phyloP scores from a whole-genome alignment of 2,797 vertebrate genomes.

The Smutsia temminckii region DNA sequence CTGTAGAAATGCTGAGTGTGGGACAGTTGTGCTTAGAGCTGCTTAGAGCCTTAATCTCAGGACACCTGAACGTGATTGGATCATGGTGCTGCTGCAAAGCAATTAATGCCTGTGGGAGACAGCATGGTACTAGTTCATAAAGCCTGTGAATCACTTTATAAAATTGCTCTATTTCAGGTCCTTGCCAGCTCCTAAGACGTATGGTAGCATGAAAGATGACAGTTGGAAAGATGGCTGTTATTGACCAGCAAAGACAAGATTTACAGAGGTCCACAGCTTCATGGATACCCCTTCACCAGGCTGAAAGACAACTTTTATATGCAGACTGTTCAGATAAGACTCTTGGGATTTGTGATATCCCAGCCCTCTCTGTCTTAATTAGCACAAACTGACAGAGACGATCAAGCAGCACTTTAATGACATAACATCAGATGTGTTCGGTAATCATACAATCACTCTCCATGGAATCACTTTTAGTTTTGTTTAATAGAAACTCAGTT shows the following conservation, averaged over 20 bases:
- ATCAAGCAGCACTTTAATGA: slow-evolving; percentile 96
- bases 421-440: slow-evolving; percentile 88
- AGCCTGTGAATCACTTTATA: background rate
- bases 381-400: slow-evolving; percentile 89
- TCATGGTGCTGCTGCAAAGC: background rate
- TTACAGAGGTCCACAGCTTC: slow-evolving; percentile 75
- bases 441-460: slow-evolving; percentile 87
- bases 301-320: slow-evolving; percentile 83
- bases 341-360: slow-evolving; percentile 84
- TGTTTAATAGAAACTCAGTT: slow-evolving; percentile 81
- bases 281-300: slow-evolving; percentile 83
- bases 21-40: background rate
- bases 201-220: slow-evolving; percentile 91
- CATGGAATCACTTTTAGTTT: slow-evolving; percentile 80
- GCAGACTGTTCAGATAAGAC: slow-evolving; percentile 86
- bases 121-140: background rate
- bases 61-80: background rate
- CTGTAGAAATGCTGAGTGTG: background rate
- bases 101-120: background rate
- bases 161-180: slow-evolving; percentile 88
- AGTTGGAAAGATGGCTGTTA: slow-evolving; percentile 99
- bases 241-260: slow-evolving; percentile 85
- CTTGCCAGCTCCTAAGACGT: slow-evolving; percentile 93
- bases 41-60: background rate
- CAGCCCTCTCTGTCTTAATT: slow-evolving; percentile 87